Evolutionary conservation across 2,888 invertebrate species (phyloP).

Genomic region (Ypsolopha scabrella): DNA sequence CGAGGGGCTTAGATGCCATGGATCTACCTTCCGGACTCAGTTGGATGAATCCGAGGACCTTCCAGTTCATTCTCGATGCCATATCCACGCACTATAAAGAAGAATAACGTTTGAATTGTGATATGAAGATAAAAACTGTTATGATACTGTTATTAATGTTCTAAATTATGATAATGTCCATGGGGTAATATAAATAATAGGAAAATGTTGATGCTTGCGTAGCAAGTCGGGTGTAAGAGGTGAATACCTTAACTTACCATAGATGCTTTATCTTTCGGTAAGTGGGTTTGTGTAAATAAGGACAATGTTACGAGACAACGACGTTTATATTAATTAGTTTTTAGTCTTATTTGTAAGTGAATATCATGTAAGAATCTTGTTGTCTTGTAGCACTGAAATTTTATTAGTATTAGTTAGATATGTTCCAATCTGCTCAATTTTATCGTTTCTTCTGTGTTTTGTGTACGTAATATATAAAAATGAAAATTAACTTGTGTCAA

Average conservation of each 20-base stretch:
- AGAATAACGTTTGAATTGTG: conserved; percentile 18
- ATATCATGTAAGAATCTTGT: conserved; percentile 24
- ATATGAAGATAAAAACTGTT: no score
- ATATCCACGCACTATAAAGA: conserved; percentile 46
- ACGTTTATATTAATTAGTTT: not conserved
- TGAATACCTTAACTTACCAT: no score
- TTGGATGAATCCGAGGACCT: conserved; percentile 72
- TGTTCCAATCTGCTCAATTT: not conserved
- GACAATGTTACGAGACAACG: not conserved
- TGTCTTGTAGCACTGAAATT: not conserved
- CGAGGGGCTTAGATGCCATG: conserved; percentile 43
- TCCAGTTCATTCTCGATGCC: conserved; percentile 76
- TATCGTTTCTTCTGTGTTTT: not conserved
- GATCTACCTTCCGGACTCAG: conserved; percentile 52
- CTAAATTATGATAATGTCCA: no score
- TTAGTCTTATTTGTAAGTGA: not conserved
- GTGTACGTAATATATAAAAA: not conserved
- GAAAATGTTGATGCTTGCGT: no score
- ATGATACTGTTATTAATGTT: no score
- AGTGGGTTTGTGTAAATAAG: not conserved
- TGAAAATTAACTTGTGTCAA: not conserved
- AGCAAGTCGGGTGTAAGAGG: no score
- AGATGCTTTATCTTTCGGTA: no score
- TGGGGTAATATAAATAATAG: no score
- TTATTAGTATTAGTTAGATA: not conserved